phyloP scores from a whole-genome alignment of 2,888 invertebrate genomes.

The Notodonta ziczac region DNA sequence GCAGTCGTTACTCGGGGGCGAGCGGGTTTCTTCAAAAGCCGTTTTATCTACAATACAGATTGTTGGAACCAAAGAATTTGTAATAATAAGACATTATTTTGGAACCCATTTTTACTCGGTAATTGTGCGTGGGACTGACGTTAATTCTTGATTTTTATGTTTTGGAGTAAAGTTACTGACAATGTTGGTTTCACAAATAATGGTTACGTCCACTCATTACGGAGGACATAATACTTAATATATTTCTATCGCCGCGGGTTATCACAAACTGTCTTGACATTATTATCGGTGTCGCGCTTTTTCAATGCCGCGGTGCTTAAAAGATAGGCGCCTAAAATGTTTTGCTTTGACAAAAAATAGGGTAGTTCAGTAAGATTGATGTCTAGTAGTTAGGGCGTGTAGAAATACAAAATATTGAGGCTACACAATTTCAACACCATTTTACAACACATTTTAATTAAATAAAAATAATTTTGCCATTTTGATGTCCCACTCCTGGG shows the following conservation, averaged over 20 bases:
- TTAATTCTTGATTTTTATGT: not conserved
- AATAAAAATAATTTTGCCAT: too few species aligned
- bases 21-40: slow-evolving; percentile 50
- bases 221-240: slow-evolving; percentile 13
- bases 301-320: slow-evolving; percentile 29
- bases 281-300: slow-evolving; percentile 30
- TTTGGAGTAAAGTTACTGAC: not conserved
- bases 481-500: too few species aligned
- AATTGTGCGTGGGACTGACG: slow-evolving; percentile 28
- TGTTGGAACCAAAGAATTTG: slow-evolving; percentile 23
- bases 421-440: too few species aligned
- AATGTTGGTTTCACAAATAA: not conserved
- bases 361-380: not conserved
- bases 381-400: not conserved
- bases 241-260: slow-evolving; percentile 29
- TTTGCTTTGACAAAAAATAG: slow-evolving; percentile 3
- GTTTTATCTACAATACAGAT: slow-evolving; percentile 44
- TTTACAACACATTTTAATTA: too few species aligned
- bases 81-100: too few species aligned
- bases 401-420: not conserved
- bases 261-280: slow-evolving; percentile 31
- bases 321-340: slow-evolving; percentile 16
- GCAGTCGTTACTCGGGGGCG: slow-evolving; percentile 57
- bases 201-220: slow-evolving; percentile 31
- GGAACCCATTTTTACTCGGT: slow-evolving; percentile 32